Percentiles rank a stretch among this genome's conserved stretches.
These are phyloP conservation scores for Rhabdomys dilectus DNA, from an alignment of 2,113 vertebrate species.

Conservation along the genomic window DNA sequence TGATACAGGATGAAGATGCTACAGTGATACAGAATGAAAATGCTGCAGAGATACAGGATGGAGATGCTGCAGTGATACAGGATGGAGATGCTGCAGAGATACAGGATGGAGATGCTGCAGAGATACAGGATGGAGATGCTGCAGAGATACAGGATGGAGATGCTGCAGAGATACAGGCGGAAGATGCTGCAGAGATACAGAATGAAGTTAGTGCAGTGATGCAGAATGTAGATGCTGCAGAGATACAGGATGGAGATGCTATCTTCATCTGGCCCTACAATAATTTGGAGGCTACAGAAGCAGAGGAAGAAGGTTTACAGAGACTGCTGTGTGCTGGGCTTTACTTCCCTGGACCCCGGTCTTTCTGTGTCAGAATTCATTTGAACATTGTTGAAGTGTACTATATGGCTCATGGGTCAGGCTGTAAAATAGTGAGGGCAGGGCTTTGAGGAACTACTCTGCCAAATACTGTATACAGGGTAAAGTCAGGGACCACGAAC, in stretches of 20 bases:
- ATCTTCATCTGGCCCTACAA: background rate
- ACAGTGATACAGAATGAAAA: background rate
- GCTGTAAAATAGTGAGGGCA: background rate
- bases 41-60: no score
- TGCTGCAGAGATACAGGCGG: no score
- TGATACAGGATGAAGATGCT: background rate
- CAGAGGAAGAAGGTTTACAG: background rate
- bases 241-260: no score
- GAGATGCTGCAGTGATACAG: no score
- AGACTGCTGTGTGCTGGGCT: background rate
- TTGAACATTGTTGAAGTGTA: background rate
- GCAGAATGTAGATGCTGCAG: background rate
- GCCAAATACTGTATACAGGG: background rate
- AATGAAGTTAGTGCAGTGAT: background rate
- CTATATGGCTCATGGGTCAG: fast-evolving
- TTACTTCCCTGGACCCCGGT: fast-evolving
- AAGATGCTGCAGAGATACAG: background rate
- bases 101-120: background rate
- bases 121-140: background rate
- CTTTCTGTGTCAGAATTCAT: background rate
- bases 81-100: background rate
- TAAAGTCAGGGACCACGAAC: background rate
- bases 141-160: no score
- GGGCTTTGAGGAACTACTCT: background rate
- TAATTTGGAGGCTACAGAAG: background rate